phyloP scores from a whole-genome alignment of 2,797 vertebrate genomes.

The Hippocampus kuda region DNA sequence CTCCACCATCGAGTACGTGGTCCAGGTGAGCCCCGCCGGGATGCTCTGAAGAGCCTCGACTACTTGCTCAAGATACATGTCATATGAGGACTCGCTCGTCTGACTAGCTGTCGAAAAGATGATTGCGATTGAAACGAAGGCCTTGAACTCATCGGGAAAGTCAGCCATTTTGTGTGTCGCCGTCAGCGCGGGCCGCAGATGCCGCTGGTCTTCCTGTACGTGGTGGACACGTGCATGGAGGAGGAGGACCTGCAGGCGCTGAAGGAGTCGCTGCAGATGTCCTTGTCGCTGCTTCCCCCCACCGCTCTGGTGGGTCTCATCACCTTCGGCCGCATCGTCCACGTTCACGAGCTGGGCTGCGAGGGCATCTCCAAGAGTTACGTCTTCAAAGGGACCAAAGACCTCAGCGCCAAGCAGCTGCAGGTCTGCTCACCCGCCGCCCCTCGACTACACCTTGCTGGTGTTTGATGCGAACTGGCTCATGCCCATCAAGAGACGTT shows the following conservation, averaged over 20 bases:
- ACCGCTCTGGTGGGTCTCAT: constrained; percentile 90
- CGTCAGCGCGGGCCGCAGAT: constrained; percentile 87
- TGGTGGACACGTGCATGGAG: constrained; percentile 97
- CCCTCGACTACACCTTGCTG: too few species aligned
- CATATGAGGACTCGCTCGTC: too few species aligned
- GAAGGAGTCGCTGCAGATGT: constrained; percentile 97
- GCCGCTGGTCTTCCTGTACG: constrained; percentile 93
- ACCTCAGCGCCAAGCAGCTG: constrained; percentile 86
- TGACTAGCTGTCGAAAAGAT: too few species aligned
- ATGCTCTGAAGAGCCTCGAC: too few species aligned
- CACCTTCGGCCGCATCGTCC: constrained; percentile 95
- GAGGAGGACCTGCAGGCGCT: constrained; percentile 94
- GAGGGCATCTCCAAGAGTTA: constrained; percentile 97
- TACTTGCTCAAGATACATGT: too few species aligned
- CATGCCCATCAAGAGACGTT: too few species aligned
- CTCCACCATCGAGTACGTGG: constrained; percentile 96
- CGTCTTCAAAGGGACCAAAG: constrained; percentile 92
- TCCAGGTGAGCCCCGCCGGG: constrained; percentile 72
- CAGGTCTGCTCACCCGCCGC: constrained; percentile 62
- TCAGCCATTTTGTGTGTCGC: not conserved
- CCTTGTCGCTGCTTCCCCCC: constrained; percentile 85
- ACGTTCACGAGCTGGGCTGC: constrained; percentile 93
- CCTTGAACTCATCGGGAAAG: not conserved
- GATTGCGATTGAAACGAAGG: not conserved
- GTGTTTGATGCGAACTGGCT: too few species aligned